Conservation (phyloP, 2,797 vertebrate genomes). For the Bradypus variegatus region DNA sequence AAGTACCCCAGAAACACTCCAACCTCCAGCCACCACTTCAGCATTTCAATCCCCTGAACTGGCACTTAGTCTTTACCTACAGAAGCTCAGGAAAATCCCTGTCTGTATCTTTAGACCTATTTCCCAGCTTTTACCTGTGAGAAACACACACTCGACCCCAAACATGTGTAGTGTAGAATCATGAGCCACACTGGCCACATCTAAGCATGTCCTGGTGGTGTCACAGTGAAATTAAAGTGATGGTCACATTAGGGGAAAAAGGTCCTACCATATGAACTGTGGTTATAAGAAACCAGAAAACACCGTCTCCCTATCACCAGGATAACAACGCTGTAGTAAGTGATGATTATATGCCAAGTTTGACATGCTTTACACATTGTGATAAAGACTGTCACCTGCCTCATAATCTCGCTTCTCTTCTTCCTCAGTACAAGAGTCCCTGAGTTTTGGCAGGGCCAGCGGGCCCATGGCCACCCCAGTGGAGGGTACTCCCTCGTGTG, state of each 20-base stretch:
- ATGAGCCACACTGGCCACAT: too few relatives aligned
- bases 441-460: too few relatives aligned
- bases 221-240: not conserved
- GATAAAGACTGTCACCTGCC: too few relatives aligned
- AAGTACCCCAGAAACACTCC: fast-evolving
- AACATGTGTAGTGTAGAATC: fast-evolving
- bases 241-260: not conserved
- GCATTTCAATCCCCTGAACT: fast-evolving
- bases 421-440: not conserved
- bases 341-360: too few relatives aligned
- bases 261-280: not conserved
- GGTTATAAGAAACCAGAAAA: not conserved
- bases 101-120: fast-evolving
- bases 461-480: too few relatives aligned
- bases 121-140: not conserved
- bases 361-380: too few relatives aligned
- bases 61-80: not conserved
- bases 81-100: not conserved
- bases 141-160: not conserved
- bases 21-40: fast-evolving
- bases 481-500: fast-evolving
- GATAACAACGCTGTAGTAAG: too few relatives aligned
- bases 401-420: too few relatives aligned
- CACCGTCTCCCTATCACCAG: too few relatives aligned
- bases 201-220: not conserved